These are phyloP conservation scores for Cossypha caffra DNA, from an alignment of 2,797 vertebrate species.

Conservation along the genomic window DNA sequence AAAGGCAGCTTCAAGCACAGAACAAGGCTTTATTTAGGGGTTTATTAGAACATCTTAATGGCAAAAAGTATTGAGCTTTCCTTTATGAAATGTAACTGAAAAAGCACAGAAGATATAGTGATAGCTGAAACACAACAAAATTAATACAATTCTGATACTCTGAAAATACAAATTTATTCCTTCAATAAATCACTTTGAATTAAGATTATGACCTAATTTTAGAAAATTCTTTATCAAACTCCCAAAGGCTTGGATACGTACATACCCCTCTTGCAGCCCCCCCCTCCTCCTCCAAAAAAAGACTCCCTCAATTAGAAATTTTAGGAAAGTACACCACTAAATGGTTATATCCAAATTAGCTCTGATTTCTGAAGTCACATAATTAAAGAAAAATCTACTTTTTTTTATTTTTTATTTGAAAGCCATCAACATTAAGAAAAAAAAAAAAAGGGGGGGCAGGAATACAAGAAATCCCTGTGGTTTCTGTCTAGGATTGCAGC, in stretches of 20 bases:
- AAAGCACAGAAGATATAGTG: background rate
- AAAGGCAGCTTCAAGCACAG: background rate
- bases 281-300: accelerated
- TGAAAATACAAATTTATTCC: background rate
- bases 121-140: background rate
- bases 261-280: accelerated
- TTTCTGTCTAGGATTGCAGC: background rate
- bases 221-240: background rate
- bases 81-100: background rate
- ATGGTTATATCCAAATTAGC: background rate
- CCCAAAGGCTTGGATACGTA: background rate
- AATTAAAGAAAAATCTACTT: background rate
- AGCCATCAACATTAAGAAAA: background rate
- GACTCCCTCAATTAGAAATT: background rate
- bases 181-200: background rate
- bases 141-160: background rate
- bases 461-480: background rate
- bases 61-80: background rate
- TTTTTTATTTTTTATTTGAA: background rate
- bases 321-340: background rate
- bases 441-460: background rate
- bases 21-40: background rate
- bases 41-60: background rate
- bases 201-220: background rate
- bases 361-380: background rate